Evolutionary conservation across 2,113 vertebrate genomes (phyloP).

Genomic region (Tonatia bakeri): DNA sequence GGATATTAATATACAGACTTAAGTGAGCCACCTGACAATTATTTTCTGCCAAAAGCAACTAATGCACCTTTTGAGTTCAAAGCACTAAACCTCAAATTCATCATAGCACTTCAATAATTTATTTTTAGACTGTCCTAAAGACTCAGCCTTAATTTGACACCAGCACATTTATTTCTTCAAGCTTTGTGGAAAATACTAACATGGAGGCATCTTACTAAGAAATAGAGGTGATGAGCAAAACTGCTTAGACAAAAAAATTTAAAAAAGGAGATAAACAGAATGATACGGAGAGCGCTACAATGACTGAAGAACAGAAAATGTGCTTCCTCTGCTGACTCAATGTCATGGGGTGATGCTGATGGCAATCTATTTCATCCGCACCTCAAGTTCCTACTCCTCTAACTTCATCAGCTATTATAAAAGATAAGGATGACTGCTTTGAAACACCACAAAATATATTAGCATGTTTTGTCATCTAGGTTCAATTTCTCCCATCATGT

Average conservation of each 20-base stretch:
- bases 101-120: background rate
- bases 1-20: background rate
- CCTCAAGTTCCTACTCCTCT: background rate
- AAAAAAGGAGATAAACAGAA: background rate
- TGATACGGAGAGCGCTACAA: background rate
- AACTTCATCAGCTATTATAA: background rate
- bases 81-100: constrained; percentile 35
- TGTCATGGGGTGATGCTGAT: fast-evolving
- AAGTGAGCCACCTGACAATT: background rate
- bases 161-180: background rate
- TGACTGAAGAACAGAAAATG: background rate
- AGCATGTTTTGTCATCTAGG: background rate
- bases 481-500: background rate
- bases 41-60: background rate
- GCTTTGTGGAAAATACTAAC: constrained; percentile 7
- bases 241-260: background rate
- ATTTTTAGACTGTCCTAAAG: constrained; percentile 40
- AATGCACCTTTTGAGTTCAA: background rate
- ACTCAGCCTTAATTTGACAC: constrained; percentile 9
- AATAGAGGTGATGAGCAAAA: background rate
- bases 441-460: background rate
- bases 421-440: background rate
- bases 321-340: background rate
- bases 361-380: background rate
- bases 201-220: background rate